phyloP scores from a whole-genome alignment of 30 jellyfish, hydroid and myxozoan species.

The Phacellophora camtschatica region DNA sequence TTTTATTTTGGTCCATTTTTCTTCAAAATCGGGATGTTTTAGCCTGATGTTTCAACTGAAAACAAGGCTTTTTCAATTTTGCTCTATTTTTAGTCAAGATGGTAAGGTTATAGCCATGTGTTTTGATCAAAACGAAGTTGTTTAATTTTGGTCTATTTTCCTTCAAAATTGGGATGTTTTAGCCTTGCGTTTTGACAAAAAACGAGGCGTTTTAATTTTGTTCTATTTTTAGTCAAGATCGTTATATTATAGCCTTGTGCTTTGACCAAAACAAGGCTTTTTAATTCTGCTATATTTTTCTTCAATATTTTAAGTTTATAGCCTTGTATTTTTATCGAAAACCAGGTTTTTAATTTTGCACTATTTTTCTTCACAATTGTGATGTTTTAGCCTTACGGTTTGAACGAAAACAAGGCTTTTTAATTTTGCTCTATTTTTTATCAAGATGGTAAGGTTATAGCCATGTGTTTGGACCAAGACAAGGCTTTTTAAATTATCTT shows the following conservation, averaged over 20 bases:
- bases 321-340: background rate
- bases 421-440: no score
- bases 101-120: no score
- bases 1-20: background rate
- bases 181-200: background rate
- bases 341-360: background rate
- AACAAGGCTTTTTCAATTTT: background rate
- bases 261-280: background rate
- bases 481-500: no score
- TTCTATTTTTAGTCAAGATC: background rate
- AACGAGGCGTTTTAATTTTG: background rate
- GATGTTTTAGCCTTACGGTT: no score
- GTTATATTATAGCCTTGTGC: background rate
- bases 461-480: no score
- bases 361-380: no score
- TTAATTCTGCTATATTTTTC: background rate
- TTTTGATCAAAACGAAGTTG: no score
- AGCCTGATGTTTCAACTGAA: background rate
- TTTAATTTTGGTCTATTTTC: no score
- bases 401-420: no score
- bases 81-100: no score
- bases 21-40: background rate
- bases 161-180: no score
- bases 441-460: background rate
- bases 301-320: background rate